phyloP scores from a whole-genome alignment of 1,140 invertebrate genomes.

The Helicoverpa zea region DNA sequence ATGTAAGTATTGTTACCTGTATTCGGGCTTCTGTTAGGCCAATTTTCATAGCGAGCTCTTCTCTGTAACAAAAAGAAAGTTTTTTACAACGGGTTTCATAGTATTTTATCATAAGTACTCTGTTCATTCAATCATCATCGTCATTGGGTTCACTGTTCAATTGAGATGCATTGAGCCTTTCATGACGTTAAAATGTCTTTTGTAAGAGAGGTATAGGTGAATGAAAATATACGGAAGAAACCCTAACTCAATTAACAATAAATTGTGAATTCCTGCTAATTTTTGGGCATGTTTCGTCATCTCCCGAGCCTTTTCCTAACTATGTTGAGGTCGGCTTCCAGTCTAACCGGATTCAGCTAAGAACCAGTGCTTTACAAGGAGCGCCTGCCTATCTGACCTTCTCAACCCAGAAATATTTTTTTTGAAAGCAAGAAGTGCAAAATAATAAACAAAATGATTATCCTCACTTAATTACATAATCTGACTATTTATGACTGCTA shows the following conservation, averaged over 20 bases:
- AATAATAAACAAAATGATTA: neutral
- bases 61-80: slow-evolving; percentile 91
- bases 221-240: no score
- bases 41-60: slow-evolving; percentile 99
- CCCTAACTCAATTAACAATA: no score
- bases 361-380: no score
- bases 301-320: no score
- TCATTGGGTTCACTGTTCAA: neutral
- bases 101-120: neutral
- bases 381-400: no score
- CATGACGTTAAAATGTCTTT: neutral
- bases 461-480: neutral
- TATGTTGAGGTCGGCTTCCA: no score
- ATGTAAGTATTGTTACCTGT: slow-evolving; percentile 90
- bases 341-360: no score
- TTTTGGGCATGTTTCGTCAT: no score
- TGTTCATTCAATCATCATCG: neutral
- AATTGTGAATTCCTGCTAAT: no score
- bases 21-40: slow-evolving; percentile 99
- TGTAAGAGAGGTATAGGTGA: neutral
- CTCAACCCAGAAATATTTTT: no score
- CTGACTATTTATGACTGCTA: slow-evolving; percentile 7
- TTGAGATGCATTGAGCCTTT: no score
- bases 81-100: neutral
- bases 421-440: no score